Conservation (phyloP, 2,888 invertebrate genomes). For the Pegoplata infirma region DNA sequence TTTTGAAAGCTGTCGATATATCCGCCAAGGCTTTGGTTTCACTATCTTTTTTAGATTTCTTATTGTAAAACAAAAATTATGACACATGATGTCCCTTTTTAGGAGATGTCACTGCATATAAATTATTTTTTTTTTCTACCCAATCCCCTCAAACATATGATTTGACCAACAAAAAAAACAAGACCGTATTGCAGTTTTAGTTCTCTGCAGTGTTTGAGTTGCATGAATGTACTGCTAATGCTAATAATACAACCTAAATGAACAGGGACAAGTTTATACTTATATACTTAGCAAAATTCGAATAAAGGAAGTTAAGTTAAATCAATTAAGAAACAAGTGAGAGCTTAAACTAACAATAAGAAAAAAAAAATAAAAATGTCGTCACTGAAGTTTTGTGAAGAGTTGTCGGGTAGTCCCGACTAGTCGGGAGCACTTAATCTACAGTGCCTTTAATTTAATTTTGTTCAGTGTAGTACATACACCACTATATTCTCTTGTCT, state of each 20-base stretch:
- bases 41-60: too few species aligned
- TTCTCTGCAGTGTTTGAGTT: neutral
- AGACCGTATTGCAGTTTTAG: slow-evolving; percentile 23
- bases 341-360: too few species aligned
- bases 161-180: slow-evolving; percentile 31
- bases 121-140: neutral
- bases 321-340: neutral
- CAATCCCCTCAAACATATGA: slow-evolving; percentile 10
- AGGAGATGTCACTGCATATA: too few species aligned
- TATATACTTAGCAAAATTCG: neutral
- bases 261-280: neutral
- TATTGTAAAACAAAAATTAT: too few species aligned
- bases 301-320: too few species aligned
- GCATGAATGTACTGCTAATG: slow-evolving; percentile 5
- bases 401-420: too few species aligned
- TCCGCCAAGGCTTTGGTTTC: too few species aligned
- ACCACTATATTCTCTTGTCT: neutral
- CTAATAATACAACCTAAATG: neutral
- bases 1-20: too few species aligned
- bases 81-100: too few species aligned
- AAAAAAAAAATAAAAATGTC: too few species aligned
- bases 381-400: too few species aligned
- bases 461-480: neutral
- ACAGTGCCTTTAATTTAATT: neutral
- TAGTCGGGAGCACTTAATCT: too few species aligned